Conservation (phyloP, 2,888 invertebrate species). For the Dinocampus coccinellae region DNA sequence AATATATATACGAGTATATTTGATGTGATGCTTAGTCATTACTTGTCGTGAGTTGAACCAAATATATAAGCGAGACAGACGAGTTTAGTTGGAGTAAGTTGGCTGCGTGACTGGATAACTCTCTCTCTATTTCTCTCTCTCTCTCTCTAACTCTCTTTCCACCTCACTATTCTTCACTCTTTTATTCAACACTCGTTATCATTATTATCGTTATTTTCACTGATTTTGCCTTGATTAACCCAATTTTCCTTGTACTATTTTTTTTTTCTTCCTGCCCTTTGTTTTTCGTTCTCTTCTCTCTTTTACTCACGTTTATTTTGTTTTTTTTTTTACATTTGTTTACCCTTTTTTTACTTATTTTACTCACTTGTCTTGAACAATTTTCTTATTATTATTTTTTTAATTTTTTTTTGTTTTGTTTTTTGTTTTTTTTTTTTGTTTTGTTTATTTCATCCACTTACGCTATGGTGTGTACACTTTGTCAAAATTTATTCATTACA, state of each 20-base stretch:
- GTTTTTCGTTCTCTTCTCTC: not conserved
- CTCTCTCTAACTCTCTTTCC: conserved; percentile 21
- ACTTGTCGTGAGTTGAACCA: not conserved
- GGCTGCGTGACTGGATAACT: conserved; percentile 27
- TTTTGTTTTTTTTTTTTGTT: not conserved
- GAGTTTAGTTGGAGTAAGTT: conserved; percentile 22
- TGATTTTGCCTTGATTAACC: conserved; percentile 42
- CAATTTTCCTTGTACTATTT: conserved; percentile 30
- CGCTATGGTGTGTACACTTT: not conserved
- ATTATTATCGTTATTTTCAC: conserved; percentile 39
- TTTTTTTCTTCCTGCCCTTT: not conserved
- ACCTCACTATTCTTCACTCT: conserved; percentile 32
- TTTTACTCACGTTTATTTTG: not conserved
- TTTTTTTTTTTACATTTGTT: not conserved
- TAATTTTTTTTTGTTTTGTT: not conserved
- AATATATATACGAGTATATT: not conserved
- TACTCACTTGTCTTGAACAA: too few relatives aligned
- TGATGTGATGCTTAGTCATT: not conserved
- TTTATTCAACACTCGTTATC: conserved; percentile 38
- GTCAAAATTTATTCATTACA: not conserved
- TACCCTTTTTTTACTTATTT: too few relatives aligned
- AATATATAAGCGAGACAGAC: not conserved
- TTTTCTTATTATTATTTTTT: too few relatives aligned
- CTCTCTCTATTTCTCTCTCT: not conserved
- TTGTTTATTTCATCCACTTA: too few relatives aligned